phyloP scores from a whole-genome alignment of 2,113 vertebrate genomes.

The Rhadina sibilatrix region DNA sequence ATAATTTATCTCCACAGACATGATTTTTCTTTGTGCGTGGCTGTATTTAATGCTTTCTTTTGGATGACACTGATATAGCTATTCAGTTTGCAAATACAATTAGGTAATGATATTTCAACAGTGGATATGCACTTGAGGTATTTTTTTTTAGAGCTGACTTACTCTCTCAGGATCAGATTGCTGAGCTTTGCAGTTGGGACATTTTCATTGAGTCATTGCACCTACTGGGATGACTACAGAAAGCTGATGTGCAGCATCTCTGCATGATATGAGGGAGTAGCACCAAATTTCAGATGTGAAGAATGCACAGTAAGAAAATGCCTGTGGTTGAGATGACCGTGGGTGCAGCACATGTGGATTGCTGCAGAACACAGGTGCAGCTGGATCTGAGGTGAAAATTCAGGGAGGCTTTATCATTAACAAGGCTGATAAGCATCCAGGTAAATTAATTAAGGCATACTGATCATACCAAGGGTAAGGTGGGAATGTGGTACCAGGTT shows the following conservation, averaged over 20 bases:
- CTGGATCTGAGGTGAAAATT: background rate
- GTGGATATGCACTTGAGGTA: background rate
- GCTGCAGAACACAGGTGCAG: background rate
- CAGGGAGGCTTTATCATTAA: background rate
- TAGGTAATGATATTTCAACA: background rate
- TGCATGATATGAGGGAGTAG: background rate
- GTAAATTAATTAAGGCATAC: background rate
- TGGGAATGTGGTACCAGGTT: background rate
- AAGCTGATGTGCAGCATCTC: background rate
- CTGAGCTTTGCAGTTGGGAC: background rate
- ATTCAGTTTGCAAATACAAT: background rate
- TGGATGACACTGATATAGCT: background rate
- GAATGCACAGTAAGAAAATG: background rate
- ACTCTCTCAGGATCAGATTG: background rate
- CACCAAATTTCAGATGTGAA: background rate
- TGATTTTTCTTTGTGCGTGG: background rate
- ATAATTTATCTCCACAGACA: background rate
- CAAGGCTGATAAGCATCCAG: background rate
- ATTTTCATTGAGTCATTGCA: background rate
- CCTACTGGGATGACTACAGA: background rate
- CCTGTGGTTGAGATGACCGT: accelerated
- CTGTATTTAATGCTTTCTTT: background rate
- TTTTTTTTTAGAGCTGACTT: background rate
- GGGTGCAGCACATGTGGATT: background rate
- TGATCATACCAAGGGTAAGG: background rate